Percentiles rank a stretch among this genome's conserved stretches.
Evolutionary conservation across 2,113 vertebrate genomes (phyloP).

Genomic region (Scalopus aquaticus): DNA sequence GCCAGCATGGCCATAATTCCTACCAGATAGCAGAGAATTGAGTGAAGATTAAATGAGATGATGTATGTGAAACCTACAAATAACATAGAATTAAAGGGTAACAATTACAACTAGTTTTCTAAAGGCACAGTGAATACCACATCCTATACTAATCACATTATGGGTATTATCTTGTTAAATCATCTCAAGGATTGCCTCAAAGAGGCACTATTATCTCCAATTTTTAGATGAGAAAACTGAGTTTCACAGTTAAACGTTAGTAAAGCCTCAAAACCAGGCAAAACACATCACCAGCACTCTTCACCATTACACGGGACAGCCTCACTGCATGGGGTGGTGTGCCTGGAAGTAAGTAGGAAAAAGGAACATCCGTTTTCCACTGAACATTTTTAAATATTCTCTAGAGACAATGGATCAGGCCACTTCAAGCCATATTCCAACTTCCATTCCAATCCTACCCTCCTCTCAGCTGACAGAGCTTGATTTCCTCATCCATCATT

Average conservation of each 20-base stretch:
- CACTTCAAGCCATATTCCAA: neutral
- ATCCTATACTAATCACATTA: slow-evolving; percentile 24
- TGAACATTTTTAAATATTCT: neutral
- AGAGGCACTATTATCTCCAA: neutral
- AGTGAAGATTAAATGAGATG: neutral
- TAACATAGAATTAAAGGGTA: neutral
- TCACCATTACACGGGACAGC: rapidly evolving
- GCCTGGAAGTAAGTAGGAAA: neutral
- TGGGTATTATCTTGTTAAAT: neutral
- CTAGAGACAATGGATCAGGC: neutral
- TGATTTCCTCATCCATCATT: slow-evolving; percentile 76
- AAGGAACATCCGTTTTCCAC: neutral
- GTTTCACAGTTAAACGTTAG: neutral
- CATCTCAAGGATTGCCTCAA: neutral
- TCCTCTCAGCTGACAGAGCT: slow-evolving; percentile 69
- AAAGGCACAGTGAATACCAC: neutral
- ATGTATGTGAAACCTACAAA: neutral
- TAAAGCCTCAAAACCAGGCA: neutral
- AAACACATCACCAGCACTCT: neutral
- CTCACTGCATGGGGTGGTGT: neutral
- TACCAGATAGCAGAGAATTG: neutral
- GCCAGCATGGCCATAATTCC: neutral
- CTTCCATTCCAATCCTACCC: neutral
- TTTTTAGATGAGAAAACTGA: neutral
- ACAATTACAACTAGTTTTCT: neutral